Conservation (phyloP, 2,113 vertebrate species). For the Tupaia chinensis region DNA sequence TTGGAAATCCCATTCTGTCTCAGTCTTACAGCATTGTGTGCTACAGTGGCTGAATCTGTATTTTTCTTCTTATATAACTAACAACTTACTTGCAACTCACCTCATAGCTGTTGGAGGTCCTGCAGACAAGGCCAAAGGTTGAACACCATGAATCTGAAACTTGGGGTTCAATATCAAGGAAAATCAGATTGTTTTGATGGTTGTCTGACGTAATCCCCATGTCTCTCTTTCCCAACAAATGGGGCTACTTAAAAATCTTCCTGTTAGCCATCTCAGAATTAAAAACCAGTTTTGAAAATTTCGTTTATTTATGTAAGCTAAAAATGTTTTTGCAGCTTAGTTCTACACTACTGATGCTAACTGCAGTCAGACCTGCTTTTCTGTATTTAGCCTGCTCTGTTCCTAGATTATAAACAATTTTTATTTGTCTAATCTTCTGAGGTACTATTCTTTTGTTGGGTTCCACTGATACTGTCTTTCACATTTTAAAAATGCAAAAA, state of each 20-base stretch:
- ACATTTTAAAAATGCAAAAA: conserved; percentile 8
- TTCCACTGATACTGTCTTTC: not conserved
- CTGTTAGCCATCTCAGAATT: not conserved
- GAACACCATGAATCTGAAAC: not conserved
- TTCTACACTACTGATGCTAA: not conserved
- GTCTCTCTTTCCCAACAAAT: not conserved
- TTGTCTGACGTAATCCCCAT: not conserved
- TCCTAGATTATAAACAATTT: not conserved
- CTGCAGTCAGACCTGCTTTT: not conserved
- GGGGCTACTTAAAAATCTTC: not conserved
- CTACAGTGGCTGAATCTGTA: too few relatives aligned
- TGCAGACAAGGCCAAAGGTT: not conserved
- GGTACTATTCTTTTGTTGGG: not conserved
- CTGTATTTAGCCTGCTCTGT: not conserved
- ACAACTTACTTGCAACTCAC: not conserved
- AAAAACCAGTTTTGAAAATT: not conserved
- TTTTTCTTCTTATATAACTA: not conserved
- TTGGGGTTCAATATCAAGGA: not conserved
- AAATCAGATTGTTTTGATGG: not conserved
- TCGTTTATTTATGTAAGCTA: not conserved
- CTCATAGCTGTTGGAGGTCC: not conserved
- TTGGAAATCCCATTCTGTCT: too few relatives aligned
- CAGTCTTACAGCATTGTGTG: too few relatives aligned
- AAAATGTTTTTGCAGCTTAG: not conserved
- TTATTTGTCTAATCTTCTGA: not conserved